These are phyloP conservation scores for Gymnarchus niloticus DNA, from an alignment of 2,113 vertebrate genomes.

Conservation along the genomic window DNA sequence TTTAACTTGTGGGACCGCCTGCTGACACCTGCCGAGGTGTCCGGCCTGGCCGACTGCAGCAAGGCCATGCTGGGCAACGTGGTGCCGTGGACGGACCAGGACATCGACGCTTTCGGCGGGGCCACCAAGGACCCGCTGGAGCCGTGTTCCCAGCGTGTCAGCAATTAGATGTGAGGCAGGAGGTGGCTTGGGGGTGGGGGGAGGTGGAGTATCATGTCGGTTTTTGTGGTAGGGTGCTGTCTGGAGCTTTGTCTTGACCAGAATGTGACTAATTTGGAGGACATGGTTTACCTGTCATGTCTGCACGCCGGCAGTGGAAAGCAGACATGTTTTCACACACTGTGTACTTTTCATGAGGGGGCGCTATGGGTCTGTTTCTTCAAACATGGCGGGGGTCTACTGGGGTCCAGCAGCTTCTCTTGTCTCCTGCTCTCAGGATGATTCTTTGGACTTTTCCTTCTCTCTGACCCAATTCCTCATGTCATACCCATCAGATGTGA, in stretches of 20 bases:
- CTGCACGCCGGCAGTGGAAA: not conserved
- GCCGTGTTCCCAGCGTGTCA: conserved; percentile 72
- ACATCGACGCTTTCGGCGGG: conserved; percentile 78
- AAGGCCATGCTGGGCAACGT: conserved; percentile 69
- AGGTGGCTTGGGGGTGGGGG: not conserved
- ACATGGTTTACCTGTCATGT: not conserved
- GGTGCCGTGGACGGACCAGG: conserved; percentile 78
- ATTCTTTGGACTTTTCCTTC: not conserved
- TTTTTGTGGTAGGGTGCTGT: not conserved
- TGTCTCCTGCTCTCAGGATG: not conserved
- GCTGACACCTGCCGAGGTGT: conserved; percentile 73
- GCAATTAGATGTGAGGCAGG: conserved; percentile 51
- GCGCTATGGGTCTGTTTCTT: not conserved
- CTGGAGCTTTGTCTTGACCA: not conserved
- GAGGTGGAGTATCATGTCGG: not conserved
- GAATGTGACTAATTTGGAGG: not conserved
- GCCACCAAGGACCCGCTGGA: conserved; percentile 74
- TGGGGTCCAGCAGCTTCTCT: not conserved
- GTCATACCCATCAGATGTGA: too few relatives aligned
- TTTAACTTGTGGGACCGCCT: conserved; percentile 85
- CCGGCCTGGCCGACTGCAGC: conserved; percentile 81
- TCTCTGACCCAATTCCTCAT: not conserved
- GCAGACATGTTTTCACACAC: not conserved
- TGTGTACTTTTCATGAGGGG: not conserved
- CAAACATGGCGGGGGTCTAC: not conserved